phyloP scores from a whole-genome alignment of 2,113 vertebrate species.

The Epinephelus moara region DNA sequence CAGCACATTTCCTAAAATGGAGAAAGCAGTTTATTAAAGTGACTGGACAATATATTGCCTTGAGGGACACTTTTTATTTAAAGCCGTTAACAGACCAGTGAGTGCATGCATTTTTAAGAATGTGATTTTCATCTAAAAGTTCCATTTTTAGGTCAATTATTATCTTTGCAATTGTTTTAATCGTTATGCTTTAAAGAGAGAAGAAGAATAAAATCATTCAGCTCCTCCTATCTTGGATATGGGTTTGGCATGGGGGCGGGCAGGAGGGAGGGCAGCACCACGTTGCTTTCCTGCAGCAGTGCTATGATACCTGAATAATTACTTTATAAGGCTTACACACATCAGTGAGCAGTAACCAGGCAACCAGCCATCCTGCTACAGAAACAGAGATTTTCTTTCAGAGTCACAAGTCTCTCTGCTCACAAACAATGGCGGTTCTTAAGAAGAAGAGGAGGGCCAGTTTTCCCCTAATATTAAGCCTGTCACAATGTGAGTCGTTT shows the following conservation, averaged over 20 bases:
- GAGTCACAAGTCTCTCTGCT: conserved; percentile 55
- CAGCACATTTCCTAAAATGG: conserved; percentile 50
- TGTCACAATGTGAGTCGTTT: no score
- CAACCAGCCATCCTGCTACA: conserved; percentile 65
- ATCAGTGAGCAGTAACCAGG: conserved; percentile 75
- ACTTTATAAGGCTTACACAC: conserved; percentile 68
- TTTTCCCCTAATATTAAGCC: neutral
- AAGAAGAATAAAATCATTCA: conserved; percentile 27
- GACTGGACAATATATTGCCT: conserved; percentile 34
- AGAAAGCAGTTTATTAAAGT: conserved; percentile 53
- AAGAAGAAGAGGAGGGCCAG: neutral
- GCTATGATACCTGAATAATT: conserved; percentile 78
- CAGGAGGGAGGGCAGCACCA: neutral
- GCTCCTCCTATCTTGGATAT: conserved; percentile 39
- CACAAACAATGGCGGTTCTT: neutral
- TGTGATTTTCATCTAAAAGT: neutral
- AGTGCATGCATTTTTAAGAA: conserved; percentile 10
- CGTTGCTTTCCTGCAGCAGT: conserved; percentile 43
- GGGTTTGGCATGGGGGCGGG: neutral
- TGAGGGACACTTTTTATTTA: conserved; percentile 10
- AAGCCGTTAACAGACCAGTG: conserved; percentile 27
- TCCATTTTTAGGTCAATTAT: neutral
- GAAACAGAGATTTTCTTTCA: conserved; percentile 50
- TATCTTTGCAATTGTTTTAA: neutral
- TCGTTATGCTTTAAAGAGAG: conserved; percentile 1